Conservation (phyloP, 1,140 invertebrate genomes). For the Pomacea maculata region DNA sequence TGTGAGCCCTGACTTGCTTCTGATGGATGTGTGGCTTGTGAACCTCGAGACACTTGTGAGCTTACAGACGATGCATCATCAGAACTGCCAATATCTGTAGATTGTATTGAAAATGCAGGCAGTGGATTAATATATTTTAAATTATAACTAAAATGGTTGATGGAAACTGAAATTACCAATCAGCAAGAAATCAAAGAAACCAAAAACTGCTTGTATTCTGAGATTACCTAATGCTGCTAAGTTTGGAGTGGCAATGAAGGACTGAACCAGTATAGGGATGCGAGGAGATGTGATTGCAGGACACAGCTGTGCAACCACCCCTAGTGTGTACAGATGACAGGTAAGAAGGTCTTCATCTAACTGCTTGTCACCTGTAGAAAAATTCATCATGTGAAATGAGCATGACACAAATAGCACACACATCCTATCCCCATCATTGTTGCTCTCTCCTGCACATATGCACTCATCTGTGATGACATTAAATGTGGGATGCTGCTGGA, state of each 20-base stretch:
- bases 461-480: not conserved
- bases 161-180: not conserved
- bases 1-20: constrained; percentile 25
- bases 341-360: constrained; percentile 59
- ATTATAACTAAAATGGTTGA: not conserved
- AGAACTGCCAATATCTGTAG: not conserved
- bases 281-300: constrained; percentile 63
- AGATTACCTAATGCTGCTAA: constrained; percentile 20
- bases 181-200: too few relatives aligned
- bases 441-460: not conserved
- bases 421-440: not conserved
- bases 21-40: constrained; percentile 8
- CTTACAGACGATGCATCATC: not conserved
- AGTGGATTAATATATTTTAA: not conserved
- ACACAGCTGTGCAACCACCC: constrained; percentile 65
- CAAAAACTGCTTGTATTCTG: too few relatives aligned
- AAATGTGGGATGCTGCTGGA: too few relatives aligned
- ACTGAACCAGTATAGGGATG: constrained; percentile 65
- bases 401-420: not conserved
- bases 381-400: not conserved
- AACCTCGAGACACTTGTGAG: not conserved
- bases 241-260: constrained; percentile 56
- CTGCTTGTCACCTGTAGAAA: constrained; percentile 25
- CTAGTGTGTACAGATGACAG: constrained; percentile 65
- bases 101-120: too few relatives aligned